These are phyloP conservation scores for Conus ventricosus DNA, from an alignment of 1,140 invertebrate species.

Conservation along the genomic window DNA sequence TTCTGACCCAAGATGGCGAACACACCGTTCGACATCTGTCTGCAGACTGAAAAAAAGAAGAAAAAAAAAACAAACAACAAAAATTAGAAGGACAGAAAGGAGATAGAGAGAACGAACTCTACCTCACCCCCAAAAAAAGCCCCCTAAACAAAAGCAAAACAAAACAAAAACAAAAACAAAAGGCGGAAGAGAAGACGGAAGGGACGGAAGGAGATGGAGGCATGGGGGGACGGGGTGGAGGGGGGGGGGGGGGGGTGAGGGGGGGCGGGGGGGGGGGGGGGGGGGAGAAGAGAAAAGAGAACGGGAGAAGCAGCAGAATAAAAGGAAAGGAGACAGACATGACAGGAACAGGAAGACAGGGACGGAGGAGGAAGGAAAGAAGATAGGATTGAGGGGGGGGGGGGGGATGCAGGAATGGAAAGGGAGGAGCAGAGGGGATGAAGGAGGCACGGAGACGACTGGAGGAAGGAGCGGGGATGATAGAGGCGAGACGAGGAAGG, in stretches of 20 bases:
- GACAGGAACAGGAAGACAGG: too few species aligned
- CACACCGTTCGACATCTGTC: constrained; percentile 91
- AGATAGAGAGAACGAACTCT: constrained; percentile 26
- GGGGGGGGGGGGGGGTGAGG: not conserved
- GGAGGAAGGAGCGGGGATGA: not conserved
- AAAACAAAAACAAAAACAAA: not conserved
- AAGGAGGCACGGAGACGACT: not conserved
- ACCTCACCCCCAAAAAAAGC: constrained; percentile 17
- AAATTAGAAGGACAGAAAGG: not conserved
- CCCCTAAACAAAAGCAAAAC: not conserved
- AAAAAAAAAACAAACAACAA: not conserved
- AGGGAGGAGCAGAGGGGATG: not conserved
- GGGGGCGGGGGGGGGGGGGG: not conserved
- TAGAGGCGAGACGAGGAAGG: not conserved
- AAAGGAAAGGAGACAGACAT: not conserved
- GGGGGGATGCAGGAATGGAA: too few species aligned
- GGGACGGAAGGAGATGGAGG: constrained; percentile 38
- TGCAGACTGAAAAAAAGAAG: constrained; percentile 84
- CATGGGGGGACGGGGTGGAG: too few species aligned
- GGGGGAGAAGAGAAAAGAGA: not conserved
- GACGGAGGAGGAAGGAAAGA: too few species aligned
- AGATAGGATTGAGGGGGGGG: too few species aligned
- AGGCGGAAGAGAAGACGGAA: not conserved
- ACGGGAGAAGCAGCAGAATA: not conserved
- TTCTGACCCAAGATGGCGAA: constrained; percentile 93